A percentile compares a stretch with the other conserved stretches of the same genome.
phyloP scores from a whole-genome alignment of 1,140 invertebrate genomes.

The Zaprionus ornatus region DNA sequence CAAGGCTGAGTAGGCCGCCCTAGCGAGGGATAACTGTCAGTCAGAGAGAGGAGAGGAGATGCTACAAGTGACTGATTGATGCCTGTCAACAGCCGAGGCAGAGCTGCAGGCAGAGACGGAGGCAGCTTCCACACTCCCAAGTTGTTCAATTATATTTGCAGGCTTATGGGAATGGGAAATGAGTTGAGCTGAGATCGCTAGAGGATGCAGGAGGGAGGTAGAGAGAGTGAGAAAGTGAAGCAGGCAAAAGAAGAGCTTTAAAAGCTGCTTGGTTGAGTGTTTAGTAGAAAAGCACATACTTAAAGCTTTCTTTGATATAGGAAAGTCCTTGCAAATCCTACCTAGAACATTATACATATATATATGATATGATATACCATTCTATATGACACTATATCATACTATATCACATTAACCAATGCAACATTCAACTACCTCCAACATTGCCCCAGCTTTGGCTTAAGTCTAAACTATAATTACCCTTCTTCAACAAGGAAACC shows the following conservation, averaged over 20 bases:
- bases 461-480: neutral
- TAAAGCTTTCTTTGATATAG: too few species aligned
- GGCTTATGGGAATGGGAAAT: neutral
- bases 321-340: neutral
- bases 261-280: too few species aligned
- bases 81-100: slow-evolving; percentile 2
- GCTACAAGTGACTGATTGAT: slow-evolving; percentile 34
- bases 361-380: neutral
- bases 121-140: neutral
- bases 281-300: too few species aligned
- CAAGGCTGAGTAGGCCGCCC: slow-evolving; percentile 46
- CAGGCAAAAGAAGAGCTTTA: neutral
- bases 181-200: neutral
- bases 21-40: slow-evolving; percentile 6
- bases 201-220: neutral
- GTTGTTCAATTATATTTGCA: neutral
- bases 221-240: neutral
- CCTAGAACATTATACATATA: too few species aligned
- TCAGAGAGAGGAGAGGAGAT: neutral
- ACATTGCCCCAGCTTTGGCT: neutral
- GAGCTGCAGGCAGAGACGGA: too few species aligned
- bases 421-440: neutral
- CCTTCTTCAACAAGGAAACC: neutral
- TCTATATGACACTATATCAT: neutral
- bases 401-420: neutral